Conservation (phyloP, 2,113 vertebrate genomes). For the Pogonocichla stellata region DNA sequence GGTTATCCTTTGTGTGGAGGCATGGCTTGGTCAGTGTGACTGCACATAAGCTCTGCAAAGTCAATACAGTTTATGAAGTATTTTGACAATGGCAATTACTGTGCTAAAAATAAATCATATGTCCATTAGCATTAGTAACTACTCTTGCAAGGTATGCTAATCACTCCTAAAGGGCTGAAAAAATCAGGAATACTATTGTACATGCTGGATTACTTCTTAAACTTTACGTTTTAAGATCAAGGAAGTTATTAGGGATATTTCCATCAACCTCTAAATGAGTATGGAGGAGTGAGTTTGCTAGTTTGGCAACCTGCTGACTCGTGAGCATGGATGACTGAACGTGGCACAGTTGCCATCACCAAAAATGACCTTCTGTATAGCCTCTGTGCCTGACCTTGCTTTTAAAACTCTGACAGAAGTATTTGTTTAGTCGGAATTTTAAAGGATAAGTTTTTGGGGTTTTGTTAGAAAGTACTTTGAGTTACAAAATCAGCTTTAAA, state of each 20-base stretch:
- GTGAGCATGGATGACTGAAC: background rate
- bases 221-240: background rate
- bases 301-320: background rate
- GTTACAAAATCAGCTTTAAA: background rate
- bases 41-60: background rate
- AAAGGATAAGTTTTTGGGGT: background rate
- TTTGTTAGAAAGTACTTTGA: background rate
- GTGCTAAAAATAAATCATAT: background rate
- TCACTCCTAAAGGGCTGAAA: background rate
- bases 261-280: background rate
- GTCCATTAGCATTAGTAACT: background rate
- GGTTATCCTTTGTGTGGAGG: background rate
- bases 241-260: background rate
- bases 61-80: background rate
- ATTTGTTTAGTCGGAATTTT: background rate
- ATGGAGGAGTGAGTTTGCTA: background rate
- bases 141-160: background rate
- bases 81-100: background rate
- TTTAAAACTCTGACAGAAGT: background rate
- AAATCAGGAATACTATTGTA: background rate
- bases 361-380: background rate
- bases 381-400: background rate
- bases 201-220: background rate
- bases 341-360: background rate
- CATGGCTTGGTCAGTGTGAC: rapidly evolving